phyloP scores from a whole-genome alignment of 2,888 invertebrate genomes.

The Ochlodes sylvanus region DNA sequence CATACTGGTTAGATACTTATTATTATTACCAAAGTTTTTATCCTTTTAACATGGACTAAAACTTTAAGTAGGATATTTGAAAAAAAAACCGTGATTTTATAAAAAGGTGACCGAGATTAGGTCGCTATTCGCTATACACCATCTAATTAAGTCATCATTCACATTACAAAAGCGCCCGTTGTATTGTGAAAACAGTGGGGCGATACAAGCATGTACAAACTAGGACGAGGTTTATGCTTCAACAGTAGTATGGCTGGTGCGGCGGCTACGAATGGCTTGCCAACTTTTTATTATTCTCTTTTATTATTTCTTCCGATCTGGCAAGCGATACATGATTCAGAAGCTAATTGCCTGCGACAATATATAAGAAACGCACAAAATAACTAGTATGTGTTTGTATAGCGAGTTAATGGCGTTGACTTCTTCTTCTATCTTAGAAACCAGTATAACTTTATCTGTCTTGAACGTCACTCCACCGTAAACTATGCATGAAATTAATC shows the following conservation, averaged over 20 bases:
- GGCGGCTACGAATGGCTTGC: conserved; percentile 36
- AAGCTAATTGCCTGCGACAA: conserved; percentile 36
- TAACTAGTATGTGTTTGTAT: background rate
- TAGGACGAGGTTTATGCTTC: conserved; percentile 37
- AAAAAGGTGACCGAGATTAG: conserved; percentile 5
- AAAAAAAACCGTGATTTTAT: background rate
- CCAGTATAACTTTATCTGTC: background rate
- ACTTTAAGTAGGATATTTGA: background rate
- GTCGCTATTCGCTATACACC: background rate
- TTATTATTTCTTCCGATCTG: conserved; percentile 39
- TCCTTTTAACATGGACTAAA: too few relatives aligned
- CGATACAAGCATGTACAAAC: conserved; percentile 23
- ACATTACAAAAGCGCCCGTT: conserved; percentile 23
- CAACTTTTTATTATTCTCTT: conserved; percentile 41
- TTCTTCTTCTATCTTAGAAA: background rate
- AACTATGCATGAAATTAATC: conserved; percentile 3
- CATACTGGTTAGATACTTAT: too few relatives aligned
- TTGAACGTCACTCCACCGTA: background rate
- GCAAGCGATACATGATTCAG: conserved; percentile 29
- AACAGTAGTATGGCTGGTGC: conserved; percentile 15
- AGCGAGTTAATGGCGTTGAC: background rate
- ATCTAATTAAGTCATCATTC: conserved; percentile 13
- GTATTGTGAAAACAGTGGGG: conserved; percentile 20
- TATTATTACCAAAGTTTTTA: too few relatives aligned
- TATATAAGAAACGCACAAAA: conserved; percentile 11